A percentile compares a stretch with the other conserved stretches of the same genome.
phyloP scores from a whole-genome alignment of 2,797 vertebrate species.

The Adrianichthys oophorus region DNA sequence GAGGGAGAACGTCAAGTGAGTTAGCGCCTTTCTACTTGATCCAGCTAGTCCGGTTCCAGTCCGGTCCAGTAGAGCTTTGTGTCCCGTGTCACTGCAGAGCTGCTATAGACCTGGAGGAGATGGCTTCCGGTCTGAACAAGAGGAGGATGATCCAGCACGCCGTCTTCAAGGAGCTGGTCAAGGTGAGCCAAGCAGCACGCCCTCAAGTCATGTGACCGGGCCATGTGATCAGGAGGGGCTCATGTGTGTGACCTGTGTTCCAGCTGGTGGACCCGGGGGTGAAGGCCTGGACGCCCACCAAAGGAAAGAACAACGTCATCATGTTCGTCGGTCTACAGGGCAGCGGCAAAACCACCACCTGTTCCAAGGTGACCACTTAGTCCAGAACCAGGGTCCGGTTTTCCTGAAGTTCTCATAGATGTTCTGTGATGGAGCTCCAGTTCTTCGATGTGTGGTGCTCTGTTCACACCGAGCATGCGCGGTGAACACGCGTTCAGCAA shows the following conservation, averaged over 20 bases:
- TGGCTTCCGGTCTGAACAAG: slow-evolving; percentile 98
- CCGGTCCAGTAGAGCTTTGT: not conserved
- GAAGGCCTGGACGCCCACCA: slow-evolving; percentile 98
- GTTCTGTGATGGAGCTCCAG: too few species aligned
- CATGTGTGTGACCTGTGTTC: slow-evolving; percentile 13
- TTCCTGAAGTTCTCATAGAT: too few species aligned
- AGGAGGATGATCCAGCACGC: slow-evolving; percentile 99
- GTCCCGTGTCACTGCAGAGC: slow-evolving; percentile 74
- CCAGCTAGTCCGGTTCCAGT: not conserved
- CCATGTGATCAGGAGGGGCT: slow-evolving; percentile 1
- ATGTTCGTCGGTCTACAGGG: slow-evolving; percentile 99
- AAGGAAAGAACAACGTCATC: slow-evolving; percentile 98
- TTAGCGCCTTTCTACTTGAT: not conserved
- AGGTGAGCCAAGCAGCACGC: slow-evolving; percentile 74
- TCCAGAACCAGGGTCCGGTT: too few species aligned
- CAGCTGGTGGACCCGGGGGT: slow-evolving; percentile 98
- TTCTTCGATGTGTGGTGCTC: too few species aligned
- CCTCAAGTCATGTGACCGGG: not conserved
- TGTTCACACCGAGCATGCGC: too few species aligned
- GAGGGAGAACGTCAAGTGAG: slow-evolving; percentile 98
- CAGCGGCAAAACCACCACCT: slow-evolving; percentile 97
- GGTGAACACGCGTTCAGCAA: too few species aligned
- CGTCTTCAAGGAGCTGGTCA: slow-evolving; percentile 98
- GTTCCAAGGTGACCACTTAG: slow-evolving; percentile 86
- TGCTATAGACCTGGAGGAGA: slow-evolving; percentile 98